Evolutionary conservation across 2,113 vertebrate species (phyloP), one percentile per base, ranked within the genome.

Genomic region (Albula goreensis): DNA sequence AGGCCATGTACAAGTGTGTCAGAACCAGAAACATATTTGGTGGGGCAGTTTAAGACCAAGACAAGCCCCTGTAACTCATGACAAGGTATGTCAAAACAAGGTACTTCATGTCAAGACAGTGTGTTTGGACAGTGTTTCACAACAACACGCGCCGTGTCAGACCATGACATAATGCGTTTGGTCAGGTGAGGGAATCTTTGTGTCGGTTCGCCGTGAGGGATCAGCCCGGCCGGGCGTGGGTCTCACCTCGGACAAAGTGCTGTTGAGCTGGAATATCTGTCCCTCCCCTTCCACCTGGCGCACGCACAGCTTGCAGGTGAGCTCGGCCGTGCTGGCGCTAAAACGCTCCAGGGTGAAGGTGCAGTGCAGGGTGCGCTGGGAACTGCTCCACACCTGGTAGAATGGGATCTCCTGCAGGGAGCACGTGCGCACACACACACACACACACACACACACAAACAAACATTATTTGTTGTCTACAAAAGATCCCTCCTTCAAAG

Each of bases 201-300:
- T 41, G 31, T 41, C 31, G 31, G 31, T 41, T 41, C 31, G 31
- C 31, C 31, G 31, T 41, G 31, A 41, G 31, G 31, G 31, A 41
- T 41, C 31, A 41, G 31, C 31, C 31, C 31, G 31, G 63, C 3
- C 0, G 6, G 17, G 8, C 12, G 17, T 10, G 31, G 9, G 7
- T 5, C 80, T 89, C 90, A 97, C 96, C 95, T 97, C 96, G 4
- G 95, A 95, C 90, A 99, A 85, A 0, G 96, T 96, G 90, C 96
- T 98, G 93, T 96, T 97, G 77, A 99, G 96, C 91, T 99, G 97
- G 91, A 99, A 98, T 91, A 99, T 99, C 94, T 99, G 97, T 4
- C 98, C 98, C 88, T 99, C 97, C 66, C 97, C 97, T 89, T 99
- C 98, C 0, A 99, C 97, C 93, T 99, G 98, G 13, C 97, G 92